These are phyloP conservation scores for Drosophila atripex DNA, from an alignment of 2,888 invertebrate species.

Conservation along the genomic window DNA sequence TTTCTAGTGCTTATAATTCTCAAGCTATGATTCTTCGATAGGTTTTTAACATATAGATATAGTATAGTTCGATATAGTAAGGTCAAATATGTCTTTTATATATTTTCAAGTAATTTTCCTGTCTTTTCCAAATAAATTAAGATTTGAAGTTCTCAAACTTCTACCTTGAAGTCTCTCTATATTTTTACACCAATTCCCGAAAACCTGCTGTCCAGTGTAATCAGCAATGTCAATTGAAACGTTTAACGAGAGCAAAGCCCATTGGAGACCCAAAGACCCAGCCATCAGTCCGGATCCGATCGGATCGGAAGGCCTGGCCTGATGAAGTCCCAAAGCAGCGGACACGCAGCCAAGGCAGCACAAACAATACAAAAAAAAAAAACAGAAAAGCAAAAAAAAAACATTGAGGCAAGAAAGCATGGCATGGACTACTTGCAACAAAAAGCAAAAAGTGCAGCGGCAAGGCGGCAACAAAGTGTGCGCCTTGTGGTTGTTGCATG, in stretches of 20 bases:
- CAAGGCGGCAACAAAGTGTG: slow-evolving; percentile 47
- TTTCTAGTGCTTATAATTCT: too few species aligned
- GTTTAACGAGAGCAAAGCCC: slow-evolving; percentile 49
- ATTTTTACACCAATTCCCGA: too few species aligned
- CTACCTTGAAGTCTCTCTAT: too few species aligned
- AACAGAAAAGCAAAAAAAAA: not conserved
- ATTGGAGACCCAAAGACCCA: slow-evolving; percentile 22
- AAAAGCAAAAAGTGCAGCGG: slow-evolving; percentile 25
- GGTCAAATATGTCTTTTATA: too few species aligned
- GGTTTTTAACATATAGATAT: too few species aligned
- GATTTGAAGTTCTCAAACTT: too few species aligned
- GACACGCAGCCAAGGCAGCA: slow-evolving; percentile 18
- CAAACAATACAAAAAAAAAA: not conserved
- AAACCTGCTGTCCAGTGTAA: slow-evolving; percentile 36
- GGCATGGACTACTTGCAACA: not conserved
- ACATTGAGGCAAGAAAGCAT: slow-evolving; percentile 4
- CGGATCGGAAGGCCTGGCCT: slow-evolving; percentile 35
- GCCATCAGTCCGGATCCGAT: slow-evolving; percentile 20
- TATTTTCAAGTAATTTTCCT: too few species aligned
- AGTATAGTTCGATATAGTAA: too few species aligned
- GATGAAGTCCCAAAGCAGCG: slow-evolving; percentile 51
- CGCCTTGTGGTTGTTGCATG: slow-evolving; percentile 70
- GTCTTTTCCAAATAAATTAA: too few species aligned
- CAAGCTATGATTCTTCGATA: too few species aligned
- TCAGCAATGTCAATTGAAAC: slow-evolving; percentile 51